These are phyloP conservation scores for Darevskia nairensis DNA, from an alignment of 2,797 vertebrate species.

Conservation along the genomic window DNA sequence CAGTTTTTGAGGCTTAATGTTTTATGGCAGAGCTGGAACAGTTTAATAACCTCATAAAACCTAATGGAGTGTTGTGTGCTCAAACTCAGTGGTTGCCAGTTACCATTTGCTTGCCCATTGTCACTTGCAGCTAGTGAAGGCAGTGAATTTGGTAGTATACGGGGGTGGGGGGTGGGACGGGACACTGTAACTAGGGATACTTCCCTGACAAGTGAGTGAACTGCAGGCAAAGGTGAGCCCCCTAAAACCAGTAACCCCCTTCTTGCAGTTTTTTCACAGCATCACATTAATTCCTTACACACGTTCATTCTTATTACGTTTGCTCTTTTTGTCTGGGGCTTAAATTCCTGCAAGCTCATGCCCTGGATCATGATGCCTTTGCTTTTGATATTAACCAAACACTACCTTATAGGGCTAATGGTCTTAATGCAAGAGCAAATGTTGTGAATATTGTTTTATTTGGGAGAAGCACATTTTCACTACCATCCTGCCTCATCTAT, in stretches of 20 bases:
- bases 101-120: constrained; percentile 24
- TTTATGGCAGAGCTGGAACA: constrained; percentile 50
- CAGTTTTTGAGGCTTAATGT: constrained; percentile 64
- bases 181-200: background rate
- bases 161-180: background rate
- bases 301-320: background rate
- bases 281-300: background rate
- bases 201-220: background rate
- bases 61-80: constrained; percentile 31
- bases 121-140: constrained; percentile 6
- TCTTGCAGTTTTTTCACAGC: constrained; percentile 17
- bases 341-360: background rate
- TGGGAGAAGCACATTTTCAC: background rate
- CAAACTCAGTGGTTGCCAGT: constrained; percentile 5
- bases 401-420: background rate
- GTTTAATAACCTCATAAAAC: constrained; percentile 33
- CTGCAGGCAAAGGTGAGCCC: background rate
- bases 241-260: background rate
- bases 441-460: constrained; percentile 1
- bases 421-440: background rate
- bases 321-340: background rate
- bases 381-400: constrained; percentile 5
- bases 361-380: background rate
- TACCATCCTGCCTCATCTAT: background rate
- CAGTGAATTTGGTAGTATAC: background rate